A percentile compares a stretch with the other conserved stretches of the same genome.
phyloP scores from a whole-genome alignment of 2,113 vertebrate species.

The Echinops telfairi region DNA sequence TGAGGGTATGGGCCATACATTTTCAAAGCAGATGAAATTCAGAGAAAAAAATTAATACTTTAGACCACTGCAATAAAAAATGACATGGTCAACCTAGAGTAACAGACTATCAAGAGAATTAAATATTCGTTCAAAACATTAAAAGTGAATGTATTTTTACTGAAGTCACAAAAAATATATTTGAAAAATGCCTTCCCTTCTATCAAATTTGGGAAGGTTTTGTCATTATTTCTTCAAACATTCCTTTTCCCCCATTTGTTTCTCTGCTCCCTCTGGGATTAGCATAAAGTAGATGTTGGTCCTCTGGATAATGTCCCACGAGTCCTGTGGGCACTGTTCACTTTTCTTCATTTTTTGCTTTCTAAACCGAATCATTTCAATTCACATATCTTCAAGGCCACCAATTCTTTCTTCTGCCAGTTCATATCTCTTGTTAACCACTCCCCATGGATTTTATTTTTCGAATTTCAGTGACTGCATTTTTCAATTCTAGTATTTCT shows the following conservation, averaged over 20 bases:
- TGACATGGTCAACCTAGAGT: background rate
- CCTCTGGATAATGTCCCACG: background rate
- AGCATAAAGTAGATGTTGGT: background rate
- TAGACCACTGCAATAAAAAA: background rate
- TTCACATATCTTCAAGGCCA: background rate
- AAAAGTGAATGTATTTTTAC: background rate
- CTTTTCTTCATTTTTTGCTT: background rate
- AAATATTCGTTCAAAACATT: slow-evolving; percentile 33
- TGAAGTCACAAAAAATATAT: background rate
- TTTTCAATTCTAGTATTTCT: background rate
- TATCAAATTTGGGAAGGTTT: background rate
- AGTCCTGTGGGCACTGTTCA: background rate
- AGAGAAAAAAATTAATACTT: background rate
- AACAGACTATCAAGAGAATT: slow-evolving; percentile 10
- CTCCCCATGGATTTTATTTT: background rate
- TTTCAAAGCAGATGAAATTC: slow-evolving; percentile 45
- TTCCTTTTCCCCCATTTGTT: background rate
- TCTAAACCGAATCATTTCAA: background rate
- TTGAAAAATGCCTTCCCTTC: background rate
- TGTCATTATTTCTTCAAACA: background rate
- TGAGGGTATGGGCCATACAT: background rate
- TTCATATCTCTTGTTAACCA: background rate
- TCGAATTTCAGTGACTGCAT: background rate
- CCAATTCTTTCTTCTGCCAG: background rate
- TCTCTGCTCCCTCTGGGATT: background rate